Conservation (phyloP, 2,888 invertebrate species). For the Dusona sp. region DNA sequence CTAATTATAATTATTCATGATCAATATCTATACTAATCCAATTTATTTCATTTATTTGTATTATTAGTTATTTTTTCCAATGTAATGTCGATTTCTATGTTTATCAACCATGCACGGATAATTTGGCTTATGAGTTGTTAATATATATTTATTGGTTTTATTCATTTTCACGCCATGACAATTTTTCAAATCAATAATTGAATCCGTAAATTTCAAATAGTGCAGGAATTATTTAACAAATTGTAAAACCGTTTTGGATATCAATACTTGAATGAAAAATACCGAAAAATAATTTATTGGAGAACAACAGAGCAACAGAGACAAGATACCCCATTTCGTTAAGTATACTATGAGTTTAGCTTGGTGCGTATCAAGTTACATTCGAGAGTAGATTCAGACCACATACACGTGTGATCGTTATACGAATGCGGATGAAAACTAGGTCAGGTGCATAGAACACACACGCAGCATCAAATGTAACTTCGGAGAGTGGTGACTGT, state of each 20-base stretch:
- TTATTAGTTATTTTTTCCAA: neutral
- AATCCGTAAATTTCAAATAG: too few species aligned
- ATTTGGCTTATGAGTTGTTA: neutral
- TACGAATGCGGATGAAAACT: conserved; percentile 71
- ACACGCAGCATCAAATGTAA: conserved; percentile 2
- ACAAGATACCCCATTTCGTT: neutral
- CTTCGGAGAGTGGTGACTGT: neutral
- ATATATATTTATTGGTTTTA: neutral
- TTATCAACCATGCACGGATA: too few species aligned
- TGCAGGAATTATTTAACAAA: neutral
- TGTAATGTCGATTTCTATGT: neutral
- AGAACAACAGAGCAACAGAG: conserved; percentile 10
- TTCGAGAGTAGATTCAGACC: conserved; percentile 45
- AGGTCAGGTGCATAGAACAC: conserved; percentile 75
- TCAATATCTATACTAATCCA: neutral
- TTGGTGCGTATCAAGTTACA: conserved; percentile 67
- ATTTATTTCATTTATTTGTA: neutral
- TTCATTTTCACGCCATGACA: neutral
- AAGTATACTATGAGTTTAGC: neutral
- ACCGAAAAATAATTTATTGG: neutral
- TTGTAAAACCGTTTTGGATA: neutral
- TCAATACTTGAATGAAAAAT: neutral
- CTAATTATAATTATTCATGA: neutral
- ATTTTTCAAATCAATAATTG: too few species aligned
- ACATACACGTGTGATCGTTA: conserved; percentile 55